Evolutionary conservation across 2,888 invertebrate genomes (phyloP), one percentile per base, ranked within the genome.

Genomic region (Cantharis flavilabris): DNA sequence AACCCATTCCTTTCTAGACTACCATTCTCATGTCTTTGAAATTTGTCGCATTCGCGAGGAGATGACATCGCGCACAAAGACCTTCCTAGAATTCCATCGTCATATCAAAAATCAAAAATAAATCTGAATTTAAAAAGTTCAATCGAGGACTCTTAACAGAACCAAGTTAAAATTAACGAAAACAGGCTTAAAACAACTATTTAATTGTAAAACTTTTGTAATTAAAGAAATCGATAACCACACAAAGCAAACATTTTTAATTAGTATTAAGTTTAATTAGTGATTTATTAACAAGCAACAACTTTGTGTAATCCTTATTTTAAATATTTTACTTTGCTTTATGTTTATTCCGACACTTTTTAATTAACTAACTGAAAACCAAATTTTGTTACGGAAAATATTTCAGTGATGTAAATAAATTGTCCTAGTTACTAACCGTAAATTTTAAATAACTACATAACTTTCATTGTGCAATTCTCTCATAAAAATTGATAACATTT

Each of bases 1-100:
- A 71, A 69, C 76, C 69, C 76, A 71, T 73, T 71, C 73, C 63
- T 70, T 72, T 65, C 33, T 73, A 16, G 26, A 23, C 71, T 64
- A 72, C 71, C 65, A 71, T 74, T 64, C 69, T 67, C 64, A 26
- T n/a, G 63, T 75, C 72, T 70, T 72, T 78, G 78, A 78, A 76
- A 65, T 70, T 70, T 20, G 71, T 69, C 69, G 69, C 65, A 62
- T 73, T 30, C 10, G n/a, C 62, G 49, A 49, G 49, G 49, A 49
- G n/a, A n/a, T 49, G 49, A 2, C 49, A n/a, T 49, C n/a, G n/a
- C 49, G 3, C 49, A 49, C 49, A 49, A 49, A 49, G 49, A 49
- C 49, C 49, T 49, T 49, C 49, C 49, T 49, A n/a, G 49, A 49
- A 49, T 49, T 49, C 49, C 49, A 49, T 7, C n/a, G 49, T n/a